Evolutionary conservation across 2,888 invertebrate species (phyloP).

Genomic region (Apomyelois bistriatella): DNA sequence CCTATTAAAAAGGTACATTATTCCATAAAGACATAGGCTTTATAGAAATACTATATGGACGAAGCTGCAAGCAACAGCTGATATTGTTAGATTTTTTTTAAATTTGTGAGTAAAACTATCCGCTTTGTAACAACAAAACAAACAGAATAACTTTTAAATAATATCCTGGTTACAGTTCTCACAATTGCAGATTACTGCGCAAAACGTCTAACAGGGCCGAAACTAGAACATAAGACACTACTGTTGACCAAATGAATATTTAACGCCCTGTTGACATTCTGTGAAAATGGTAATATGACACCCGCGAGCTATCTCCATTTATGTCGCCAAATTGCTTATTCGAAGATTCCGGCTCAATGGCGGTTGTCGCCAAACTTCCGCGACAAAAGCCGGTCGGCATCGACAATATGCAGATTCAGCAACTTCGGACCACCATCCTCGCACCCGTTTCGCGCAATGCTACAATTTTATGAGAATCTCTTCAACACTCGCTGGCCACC

Average conservation of each 20-base stretch:
- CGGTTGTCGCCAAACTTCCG: constrained; percentile 31
- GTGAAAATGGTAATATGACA: constrained; percentile 57
- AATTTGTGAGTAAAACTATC: no score
- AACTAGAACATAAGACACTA: constrained; percentile 10
- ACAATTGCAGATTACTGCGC: constrained; percentile 1
- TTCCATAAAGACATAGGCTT: no score
- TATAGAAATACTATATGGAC: no score
- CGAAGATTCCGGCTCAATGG: constrained; percentile 40
- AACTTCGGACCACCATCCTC: constrained; percentile 47
- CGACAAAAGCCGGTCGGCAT: constrained; percentile 51
- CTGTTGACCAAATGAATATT: constrained; percentile 47
- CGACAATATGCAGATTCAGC: constrained; percentile 50
- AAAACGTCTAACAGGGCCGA: neutral
- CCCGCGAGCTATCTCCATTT: constrained; percentile 46
- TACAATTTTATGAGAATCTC: constrained; percentile 63
- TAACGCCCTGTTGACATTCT: constrained; percentile 55
- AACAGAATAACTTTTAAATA: no score
- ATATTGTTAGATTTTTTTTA: no score
- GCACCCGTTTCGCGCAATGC: constrained; percentile 67
- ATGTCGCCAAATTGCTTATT: constrained; percentile 44
- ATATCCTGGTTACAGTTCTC: neutral
- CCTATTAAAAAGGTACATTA: no score
- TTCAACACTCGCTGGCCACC: constrained; percentile 56
- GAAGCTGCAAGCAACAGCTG: no score
- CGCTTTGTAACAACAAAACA: no score